A percentile compares a stretch with the other conserved stretches of the same genome.
Conservation (phyloP, 2,888 invertebrate genomes). For the Microplitis manilae region DNA sequence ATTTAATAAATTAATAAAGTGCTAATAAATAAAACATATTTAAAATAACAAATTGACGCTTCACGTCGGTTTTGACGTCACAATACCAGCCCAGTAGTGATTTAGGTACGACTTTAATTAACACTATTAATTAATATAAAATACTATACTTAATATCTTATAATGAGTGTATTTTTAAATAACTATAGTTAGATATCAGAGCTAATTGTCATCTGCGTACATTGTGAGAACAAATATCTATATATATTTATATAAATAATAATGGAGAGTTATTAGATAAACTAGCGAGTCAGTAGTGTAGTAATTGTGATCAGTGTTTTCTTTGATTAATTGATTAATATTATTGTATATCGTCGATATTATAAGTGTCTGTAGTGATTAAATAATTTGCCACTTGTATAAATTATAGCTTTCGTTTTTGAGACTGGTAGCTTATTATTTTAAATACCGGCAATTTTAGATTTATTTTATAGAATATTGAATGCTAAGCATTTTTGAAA, state of each 20-base stretch:
- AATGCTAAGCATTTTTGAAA: too few species aligned
- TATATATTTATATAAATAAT: conserved; percentile 42
- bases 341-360: conserved; percentile 69
- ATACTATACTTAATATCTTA: conserved; percentile 21
- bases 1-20: conserved; percentile 22
- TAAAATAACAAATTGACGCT: conserved; percentile 59
- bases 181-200: conserved; percentile 35
- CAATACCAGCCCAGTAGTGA: conserved; percentile 71
- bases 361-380: conserved; percentile 67
- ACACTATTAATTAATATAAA: conserved; percentile 34
- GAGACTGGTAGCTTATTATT: too few species aligned
- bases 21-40: conserved; percentile 25
- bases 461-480: neutral
- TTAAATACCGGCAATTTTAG: too few species aligned
- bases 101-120: conserved; percentile 69
- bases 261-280: conserved; percentile 64
- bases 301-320: conserved; percentile 70
- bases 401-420: conserved; percentile 13
- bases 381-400: conserved; percentile 54
- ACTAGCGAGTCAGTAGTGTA: conserved; percentile 71
- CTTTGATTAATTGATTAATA: conserved; percentile 46
- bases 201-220: conserved; percentile 62
- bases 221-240: conserved; percentile 66
- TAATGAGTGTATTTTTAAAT: conserved; percentile 33
- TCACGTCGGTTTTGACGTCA: conserved; percentile 59